These are phyloP conservation scores for Cyrtorhinus lividipennis DNA, from an alignment of 1,140 invertebrate species.

Conservation along the genomic window DNA sequence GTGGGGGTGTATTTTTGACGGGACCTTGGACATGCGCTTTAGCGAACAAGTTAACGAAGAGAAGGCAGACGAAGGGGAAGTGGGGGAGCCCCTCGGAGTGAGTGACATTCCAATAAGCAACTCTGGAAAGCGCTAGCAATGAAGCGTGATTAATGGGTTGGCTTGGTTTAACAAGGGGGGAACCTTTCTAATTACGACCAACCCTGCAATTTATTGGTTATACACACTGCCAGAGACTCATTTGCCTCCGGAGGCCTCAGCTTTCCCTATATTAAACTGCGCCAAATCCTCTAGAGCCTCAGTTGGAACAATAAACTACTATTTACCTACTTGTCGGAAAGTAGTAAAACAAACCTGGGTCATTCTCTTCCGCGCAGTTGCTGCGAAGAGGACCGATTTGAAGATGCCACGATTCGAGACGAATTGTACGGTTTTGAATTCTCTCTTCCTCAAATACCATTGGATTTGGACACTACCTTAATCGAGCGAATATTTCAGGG, in stretches of 20 bases:
- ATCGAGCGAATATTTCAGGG: too few species aligned
- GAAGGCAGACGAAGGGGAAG: neutral
- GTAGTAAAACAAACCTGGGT: neutral
- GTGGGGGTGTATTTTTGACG: constrained; percentile 8
- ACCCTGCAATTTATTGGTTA: constrained; percentile 21
- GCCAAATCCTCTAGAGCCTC: constrained; percentile 1
- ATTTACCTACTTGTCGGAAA: constrained; percentile 3
- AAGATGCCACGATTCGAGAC: too few species aligned
- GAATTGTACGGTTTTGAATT: too few species aligned
- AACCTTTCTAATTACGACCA: constrained; percentile 21
- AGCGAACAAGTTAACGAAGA: neutral
- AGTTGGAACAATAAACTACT: neutral
- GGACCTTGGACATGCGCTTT: constrained; percentile 4
- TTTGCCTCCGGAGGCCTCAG: constrained; percentile 13
- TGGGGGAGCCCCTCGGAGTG: constrained; percentile 8
- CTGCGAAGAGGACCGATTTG: too few species aligned
- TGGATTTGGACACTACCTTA: too few species aligned
- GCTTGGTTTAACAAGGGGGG: constrained; percentile 20
- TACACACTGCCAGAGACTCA: constrained; percentile 19
- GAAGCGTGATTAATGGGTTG: constrained; percentile 22
- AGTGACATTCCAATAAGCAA: constrained; percentile 21
- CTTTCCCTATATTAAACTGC: constrained; percentile 5
- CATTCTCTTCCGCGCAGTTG: too few species aligned
- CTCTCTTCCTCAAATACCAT: too few species aligned
- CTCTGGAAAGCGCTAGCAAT: constrained; percentile 21